These are phyloP conservation scores for Tauraco hartlaubi DNA, from an alignment of 2,797 vertebrate genomes.

Conservation along the genomic window DNA sequence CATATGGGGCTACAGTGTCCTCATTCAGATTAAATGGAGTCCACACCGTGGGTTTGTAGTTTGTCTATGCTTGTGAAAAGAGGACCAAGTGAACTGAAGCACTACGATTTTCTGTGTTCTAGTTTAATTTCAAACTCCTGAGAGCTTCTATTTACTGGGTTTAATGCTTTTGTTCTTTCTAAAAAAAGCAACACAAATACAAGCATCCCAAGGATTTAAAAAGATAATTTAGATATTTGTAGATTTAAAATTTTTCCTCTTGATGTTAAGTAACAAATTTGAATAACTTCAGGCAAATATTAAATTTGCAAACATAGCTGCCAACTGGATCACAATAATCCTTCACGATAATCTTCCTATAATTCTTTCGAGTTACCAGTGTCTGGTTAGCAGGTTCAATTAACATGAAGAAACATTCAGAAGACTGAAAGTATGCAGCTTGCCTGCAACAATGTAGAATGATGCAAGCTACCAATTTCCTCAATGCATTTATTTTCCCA, in stretches of 20 bases:
- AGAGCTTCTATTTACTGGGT: neutral
- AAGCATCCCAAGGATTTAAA: neutral
- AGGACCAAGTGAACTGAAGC: neutral
- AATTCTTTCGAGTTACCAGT: neutral
- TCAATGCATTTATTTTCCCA: neutral
- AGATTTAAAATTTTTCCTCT: neutral
- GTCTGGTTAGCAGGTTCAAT: neutral
- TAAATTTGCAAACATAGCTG: constrained; percentile 16
- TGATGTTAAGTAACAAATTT: neutral
- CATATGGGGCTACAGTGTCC: neutral
- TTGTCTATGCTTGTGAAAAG: neutral
- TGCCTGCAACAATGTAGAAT: neutral
- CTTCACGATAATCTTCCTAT: neutral
- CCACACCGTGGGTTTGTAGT: neutral
- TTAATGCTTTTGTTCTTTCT: neutral
- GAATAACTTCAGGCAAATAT: constrained; percentile 3
- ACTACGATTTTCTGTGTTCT: neutral
- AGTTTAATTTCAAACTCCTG: neutral
- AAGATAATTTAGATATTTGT: neutral
- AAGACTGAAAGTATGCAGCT: neutral
- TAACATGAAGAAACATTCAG: neutral
- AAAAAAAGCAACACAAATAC: neutral
- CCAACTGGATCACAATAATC: constrained; percentile 1
- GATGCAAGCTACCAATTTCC: neutral
- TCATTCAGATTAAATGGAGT: neutral